A percentile compares a stretch with the other conserved stretches of the same genome.
phyloP scores from a whole-genome alignment of 2,888 invertebrate genomes.

The Mystacides longicornis region DNA sequence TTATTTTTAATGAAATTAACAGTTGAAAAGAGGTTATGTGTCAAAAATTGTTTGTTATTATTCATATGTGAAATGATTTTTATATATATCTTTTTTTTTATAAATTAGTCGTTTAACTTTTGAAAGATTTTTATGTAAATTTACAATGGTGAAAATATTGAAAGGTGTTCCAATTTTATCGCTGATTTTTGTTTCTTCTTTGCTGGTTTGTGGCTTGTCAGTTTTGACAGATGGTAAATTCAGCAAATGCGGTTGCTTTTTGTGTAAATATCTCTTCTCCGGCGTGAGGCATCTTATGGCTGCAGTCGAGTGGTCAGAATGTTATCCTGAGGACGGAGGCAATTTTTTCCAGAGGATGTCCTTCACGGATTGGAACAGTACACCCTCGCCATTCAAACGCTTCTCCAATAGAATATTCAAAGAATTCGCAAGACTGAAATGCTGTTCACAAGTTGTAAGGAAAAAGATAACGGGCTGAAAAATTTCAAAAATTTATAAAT shows the following conservation, averaged over 20 bases:
- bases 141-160: background rate
- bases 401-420: background rate
- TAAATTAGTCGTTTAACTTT: no score
- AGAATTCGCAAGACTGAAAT: background rate
- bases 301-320: background rate
- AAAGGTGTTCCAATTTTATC: background rate
- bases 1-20: no score
- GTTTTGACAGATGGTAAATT: background rate
- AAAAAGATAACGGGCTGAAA: background rate
- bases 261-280: background rate
- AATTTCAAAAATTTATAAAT: no score
- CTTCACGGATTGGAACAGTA: background rate
- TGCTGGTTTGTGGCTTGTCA: background rate
- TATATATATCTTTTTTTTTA: no score
- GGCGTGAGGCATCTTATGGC: background rate
- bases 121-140: no score
- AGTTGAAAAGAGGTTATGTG: no score
- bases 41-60: no score
- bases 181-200: background rate
- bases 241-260: background rate
- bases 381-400: background rate
- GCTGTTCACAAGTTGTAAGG: background rate
- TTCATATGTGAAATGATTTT: no score
- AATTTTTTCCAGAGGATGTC: no score
- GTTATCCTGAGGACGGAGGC: background rate